Conservation (phyloP, 2,797 vertebrate species). For the Oceanodroma leucorhoa region DNA sequence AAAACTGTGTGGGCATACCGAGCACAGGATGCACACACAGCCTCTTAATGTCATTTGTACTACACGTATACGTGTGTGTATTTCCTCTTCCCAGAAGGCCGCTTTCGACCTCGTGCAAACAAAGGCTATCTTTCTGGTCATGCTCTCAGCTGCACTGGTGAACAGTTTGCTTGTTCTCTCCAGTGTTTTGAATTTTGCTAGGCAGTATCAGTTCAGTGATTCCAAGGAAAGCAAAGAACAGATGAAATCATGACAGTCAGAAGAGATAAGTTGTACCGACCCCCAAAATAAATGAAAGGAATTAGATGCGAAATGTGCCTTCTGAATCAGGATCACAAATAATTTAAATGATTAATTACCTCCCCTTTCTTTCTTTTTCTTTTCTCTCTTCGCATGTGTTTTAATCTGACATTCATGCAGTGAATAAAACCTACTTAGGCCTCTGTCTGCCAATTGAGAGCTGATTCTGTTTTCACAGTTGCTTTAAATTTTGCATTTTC, state of each 20-base stretch:
- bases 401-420: background rate
- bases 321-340: slow-evolving; percentile 10
- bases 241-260: slow-evolving; percentile 15
- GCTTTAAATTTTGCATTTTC: slow-evolving; percentile 52
- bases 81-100: background rate
- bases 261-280: background rate
- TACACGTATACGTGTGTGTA: background rate
- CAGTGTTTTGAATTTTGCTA: background rate
- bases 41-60: background rate
- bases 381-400: background rate
- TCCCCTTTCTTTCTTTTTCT: background rate
- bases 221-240: slow-evolving; percentile 42
- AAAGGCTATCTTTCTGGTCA: slow-evolving; percentile 6
- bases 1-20: accelerated
- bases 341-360: slow-evolving; percentile 35
- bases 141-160: background rate
- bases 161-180: background rate
- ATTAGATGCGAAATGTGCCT: background rate
- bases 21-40: background rate
- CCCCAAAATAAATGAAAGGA: slow-evolving; percentile 17
- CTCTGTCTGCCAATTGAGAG: background rate
- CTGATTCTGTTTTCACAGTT: slow-evolving; percentile 55
- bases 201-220: background rate
- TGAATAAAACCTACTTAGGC: slow-evolving; percentile 5
- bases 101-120: background rate